These are phyloP conservation scores for Drosophila melanogaster DNA, from an alignment of 1,140 invertebrate species.

Conservation along the genomic window Release_6_plus_ISO1_MT NC_004354.4:18762001-18762500, in stretches of 20 bases:
- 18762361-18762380: slow-evolving; percentile 26
- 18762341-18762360: slow-evolving; percentile 22
- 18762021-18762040: slow-evolving; percentile 36
- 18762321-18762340: slow-evolving; percentile 72
- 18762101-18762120: background rate
- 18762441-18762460: slow-evolving; percentile 30
- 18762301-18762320: slow-evolving; percentile 61
- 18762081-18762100: slow-evolving; percentile 2
- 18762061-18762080: background rate
- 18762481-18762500: background rate
- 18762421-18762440: slow-evolving; percentile 44
- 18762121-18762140: slow-evolving; percentile 11
- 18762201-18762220: background rate
- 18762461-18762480: slow-evolving; percentile 3
- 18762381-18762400: slow-evolving; percentile 53
- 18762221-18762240: no score
- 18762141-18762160: slow-evolving; percentile 20
- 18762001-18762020: slow-evolving; percentile 45
- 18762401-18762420: slow-evolving; percentile 18
- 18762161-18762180: slow-evolving; percentile 38
- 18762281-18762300: background rate
- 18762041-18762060: background rate
- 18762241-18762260: background rate
- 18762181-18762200: slow-evolving; percentile 5
- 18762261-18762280: no score